Evolutionary conservation across 2,113 vertebrate genomes (phyloP).

Genomic region (Festucalex cinctus): DNA sequence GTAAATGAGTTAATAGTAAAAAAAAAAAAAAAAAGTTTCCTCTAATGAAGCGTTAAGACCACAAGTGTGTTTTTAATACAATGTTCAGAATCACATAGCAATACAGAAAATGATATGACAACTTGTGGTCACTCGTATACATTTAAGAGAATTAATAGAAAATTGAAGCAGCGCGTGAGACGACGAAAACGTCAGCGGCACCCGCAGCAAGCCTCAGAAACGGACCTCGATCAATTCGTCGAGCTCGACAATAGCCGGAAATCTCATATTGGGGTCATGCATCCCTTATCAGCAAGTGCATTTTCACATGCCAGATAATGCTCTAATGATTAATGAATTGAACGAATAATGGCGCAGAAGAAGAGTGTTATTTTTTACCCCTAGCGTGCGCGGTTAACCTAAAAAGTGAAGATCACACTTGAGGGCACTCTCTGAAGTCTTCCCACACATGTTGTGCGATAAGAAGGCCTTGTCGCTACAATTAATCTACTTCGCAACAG

Average conservation of each 20-base stretch:
- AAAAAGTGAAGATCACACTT: slow-evolving; percentile 60
- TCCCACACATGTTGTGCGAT: slow-evolving; percentile 57
- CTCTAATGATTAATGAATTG: slow-evolving; percentile 69
- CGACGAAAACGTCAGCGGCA: slow-evolving; percentile 9
- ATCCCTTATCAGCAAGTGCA: slow-evolving; percentile 67
- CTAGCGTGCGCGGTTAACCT: slow-evolving; percentile 55
- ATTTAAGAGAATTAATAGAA: background rate
- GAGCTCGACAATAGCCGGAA: slow-evolving; percentile 65
- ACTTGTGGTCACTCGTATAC: background rate
- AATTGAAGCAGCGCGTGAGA: slow-evolving; percentile 9
- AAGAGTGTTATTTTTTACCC: slow-evolving; percentile 62
- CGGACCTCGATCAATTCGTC: slow-evolving; percentile 65
- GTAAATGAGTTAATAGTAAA: no score
- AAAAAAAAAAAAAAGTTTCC: no score
- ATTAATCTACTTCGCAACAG: slow-evolving; percentile 33
- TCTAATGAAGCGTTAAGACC: no score
- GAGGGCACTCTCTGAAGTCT: slow-evolving; percentile 52
- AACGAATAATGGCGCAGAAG: slow-evolving; percentile 60
- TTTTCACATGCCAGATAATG: slow-evolving; percentile 74
- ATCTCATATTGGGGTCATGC: slow-evolving; percentile 71
- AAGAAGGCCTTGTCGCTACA: slow-evolving; percentile 40
- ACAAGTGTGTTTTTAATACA: background rate
- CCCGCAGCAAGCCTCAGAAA: slow-evolving; percentile 42
- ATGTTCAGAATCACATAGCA: background rate
- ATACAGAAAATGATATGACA: background rate